Percentiles rank a stretch among this genome's conserved stretches.
phyloP scores from a whole-genome alignment of 30 jellyfish, hydroid and myxozoan species.

The Pelagia noctiluca region DNA sequence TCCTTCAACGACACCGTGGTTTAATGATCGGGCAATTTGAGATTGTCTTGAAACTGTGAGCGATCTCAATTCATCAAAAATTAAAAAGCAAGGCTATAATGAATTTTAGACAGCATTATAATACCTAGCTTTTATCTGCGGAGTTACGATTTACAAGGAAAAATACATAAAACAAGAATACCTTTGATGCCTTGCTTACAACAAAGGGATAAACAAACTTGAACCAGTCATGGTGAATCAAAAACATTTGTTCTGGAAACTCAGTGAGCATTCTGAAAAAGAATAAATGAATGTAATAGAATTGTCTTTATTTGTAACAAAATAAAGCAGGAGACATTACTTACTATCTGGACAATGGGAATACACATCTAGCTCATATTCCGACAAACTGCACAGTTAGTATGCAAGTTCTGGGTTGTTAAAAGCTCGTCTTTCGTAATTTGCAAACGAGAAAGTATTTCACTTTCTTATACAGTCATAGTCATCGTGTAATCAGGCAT shows the following conservation, averaged over 20 bases:
- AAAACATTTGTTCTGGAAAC: slow-evolving; percentile 68
- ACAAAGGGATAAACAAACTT: slow-evolving; percentile 75
- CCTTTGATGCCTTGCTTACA: slow-evolving; percentile 50
- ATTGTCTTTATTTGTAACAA: not conserved
- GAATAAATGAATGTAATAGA: not conserved
- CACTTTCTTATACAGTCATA: too few relatives aligned
- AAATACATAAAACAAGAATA: not conserved
- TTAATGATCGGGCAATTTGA: too few relatives aligned
- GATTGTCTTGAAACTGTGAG: too few relatives aligned
- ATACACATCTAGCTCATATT: not conserved
- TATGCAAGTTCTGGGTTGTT: too few relatives aligned
- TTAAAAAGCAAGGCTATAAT: too few relatives aligned
- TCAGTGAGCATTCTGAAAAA: slow-evolving; percentile 64
- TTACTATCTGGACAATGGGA: not conserved
- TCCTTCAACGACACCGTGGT: too few relatives aligned
- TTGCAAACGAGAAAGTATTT: too few relatives aligned
- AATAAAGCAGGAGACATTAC: not conserved
- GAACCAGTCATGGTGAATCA: slow-evolving; percentile 67
- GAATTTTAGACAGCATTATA: too few relatives aligned
- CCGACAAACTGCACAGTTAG: not conserved
- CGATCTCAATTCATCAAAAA: too few relatives aligned
- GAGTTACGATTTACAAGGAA: not conserved
- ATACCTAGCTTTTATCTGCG: not conserved
- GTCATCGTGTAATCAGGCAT: too few relatives aligned
- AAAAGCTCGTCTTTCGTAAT: too few relatives aligned